Conservation (phyloP, 2,888 invertebrate genomes). For the Amphipyra berbera region DNA sequence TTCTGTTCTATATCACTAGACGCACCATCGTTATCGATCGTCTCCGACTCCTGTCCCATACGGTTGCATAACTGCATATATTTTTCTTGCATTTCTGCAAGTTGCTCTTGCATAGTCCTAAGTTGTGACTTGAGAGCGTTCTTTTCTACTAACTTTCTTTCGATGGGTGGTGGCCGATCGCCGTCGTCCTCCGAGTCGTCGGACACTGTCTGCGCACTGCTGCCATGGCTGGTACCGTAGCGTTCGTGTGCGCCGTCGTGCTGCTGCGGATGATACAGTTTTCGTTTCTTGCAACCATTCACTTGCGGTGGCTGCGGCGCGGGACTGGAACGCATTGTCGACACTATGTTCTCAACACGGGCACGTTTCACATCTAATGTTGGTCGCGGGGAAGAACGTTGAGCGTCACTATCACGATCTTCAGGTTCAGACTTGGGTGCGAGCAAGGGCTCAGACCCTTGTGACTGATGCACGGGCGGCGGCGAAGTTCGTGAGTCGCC, state of each 20-base stretch:
- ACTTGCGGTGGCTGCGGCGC: constrained; percentile 93
- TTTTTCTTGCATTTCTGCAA: constrained; percentile 97
- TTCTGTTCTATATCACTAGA: constrained; percentile 92
- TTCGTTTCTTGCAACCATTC: constrained; percentile 98
- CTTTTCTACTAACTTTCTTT: constrained; percentile 96
- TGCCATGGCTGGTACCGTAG: constrained; percentile 86
- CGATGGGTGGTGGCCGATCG: constrained; percentile 93
- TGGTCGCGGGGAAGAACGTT: constrained; percentile 89
- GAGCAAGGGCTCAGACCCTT: constrained; percentile 86
- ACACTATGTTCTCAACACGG: constrained; percentile 98
- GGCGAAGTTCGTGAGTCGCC: constrained; percentile 86
- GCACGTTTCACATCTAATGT: constrained; percentile 96
- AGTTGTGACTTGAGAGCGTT: constrained; percentile 96
- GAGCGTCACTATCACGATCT: constrained; percentile 90
- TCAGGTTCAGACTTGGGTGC: constrained; percentile 92
- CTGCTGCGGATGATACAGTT: constrained; percentile 98
- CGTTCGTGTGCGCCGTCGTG: constrained; percentile 93
- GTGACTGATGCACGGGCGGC: constrained; percentile 88
- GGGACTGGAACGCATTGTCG: constrained; percentile 97
- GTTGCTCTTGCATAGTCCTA: constrained; percentile 96
- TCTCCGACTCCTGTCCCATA: constrained; percentile 94
- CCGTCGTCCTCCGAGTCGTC: constrained; percentile 94
- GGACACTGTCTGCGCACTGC: constrained; percentile 86
- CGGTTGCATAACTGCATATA: constrained; percentile 96
- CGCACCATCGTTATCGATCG: constrained; percentile 93